Evolutionary conservation across 2,113 vertebrate species (phyloP).

Genomic region (Scatophagus argus): DNA sequence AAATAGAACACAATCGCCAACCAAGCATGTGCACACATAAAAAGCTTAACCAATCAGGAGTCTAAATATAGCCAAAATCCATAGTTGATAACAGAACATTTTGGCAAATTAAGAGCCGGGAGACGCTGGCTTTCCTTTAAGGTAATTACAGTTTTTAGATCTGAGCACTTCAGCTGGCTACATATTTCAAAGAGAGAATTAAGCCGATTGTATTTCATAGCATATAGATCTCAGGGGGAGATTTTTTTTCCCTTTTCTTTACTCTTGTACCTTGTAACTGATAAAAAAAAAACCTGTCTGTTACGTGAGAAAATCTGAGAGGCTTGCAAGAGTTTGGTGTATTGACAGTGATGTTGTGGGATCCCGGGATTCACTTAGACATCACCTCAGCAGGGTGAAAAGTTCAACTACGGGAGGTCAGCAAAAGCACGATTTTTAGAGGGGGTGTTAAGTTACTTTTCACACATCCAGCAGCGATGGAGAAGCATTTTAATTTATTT

Average conservation of each 20-base stretch:
- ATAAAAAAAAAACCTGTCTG: constrained; percentile 1
- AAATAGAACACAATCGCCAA: constrained; percentile 61
- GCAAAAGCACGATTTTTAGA: background rate
- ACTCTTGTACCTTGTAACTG: background rate
- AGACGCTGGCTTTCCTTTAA: constrained; percentile 35
- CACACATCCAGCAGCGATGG: too few species aligned
- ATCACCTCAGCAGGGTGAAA: background rate
- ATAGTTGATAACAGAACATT: constrained; percentile 39
- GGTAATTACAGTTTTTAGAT: constrained; percentile 23
- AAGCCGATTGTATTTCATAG: background rate
- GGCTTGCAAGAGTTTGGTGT: background rate
- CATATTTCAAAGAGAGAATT: constrained; percentile 13
- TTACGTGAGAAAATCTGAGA: background rate
- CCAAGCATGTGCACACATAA: constrained; percentile 63
- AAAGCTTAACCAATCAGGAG: constrained; percentile 43
- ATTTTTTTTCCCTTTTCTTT: background rate
- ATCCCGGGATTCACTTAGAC: background rate
- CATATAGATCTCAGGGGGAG: background rate
- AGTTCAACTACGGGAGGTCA: background rate
- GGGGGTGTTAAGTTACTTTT: background rate
- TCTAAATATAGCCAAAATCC: constrained; percentile 59
- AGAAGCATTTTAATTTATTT: too few species aligned
- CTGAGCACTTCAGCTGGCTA: background rate
- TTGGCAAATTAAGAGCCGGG: constrained; percentile 40
- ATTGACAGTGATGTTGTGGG: background rate